Conservation (phyloP, 2,888 invertebrate genomes). For the Rotaria magnacalcarata region DNA sequence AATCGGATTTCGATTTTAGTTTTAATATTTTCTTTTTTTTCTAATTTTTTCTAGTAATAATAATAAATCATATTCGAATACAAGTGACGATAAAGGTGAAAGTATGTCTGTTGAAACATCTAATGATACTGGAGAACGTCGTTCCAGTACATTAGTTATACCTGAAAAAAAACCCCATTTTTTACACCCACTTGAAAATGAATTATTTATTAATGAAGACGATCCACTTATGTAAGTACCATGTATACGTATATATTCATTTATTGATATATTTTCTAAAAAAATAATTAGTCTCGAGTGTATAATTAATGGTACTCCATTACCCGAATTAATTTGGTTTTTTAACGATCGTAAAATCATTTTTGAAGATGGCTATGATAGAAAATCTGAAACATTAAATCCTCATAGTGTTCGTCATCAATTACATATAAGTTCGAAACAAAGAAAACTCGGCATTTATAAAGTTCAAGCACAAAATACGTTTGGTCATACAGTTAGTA, state of each 20-base stretch:
- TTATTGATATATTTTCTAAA: not conserved
- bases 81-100: not conserved
- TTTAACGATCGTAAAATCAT: slow-evolving; percentile 35
- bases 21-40: no score
- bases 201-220: slow-evolving; percentile 14
- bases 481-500: slow-evolving; percentile 2
- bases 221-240: not conserved
- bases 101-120: not conserved
- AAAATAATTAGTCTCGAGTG: slow-evolving; percentile 22
- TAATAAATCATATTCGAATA: not conserved
- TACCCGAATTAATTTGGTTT: slow-evolving; percentile 38
- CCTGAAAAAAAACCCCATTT: not conserved
- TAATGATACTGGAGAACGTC: not conserved
- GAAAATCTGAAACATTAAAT: slow-evolving; percentile 11
- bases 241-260: not conserved
- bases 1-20: no score
- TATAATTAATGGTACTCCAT: slow-evolving; percentile 28
- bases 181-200: not conserved
- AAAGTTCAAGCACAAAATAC: slow-evolving; percentile 34
- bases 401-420: not conserved
- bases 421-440: not conserved
- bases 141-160: not conserved
- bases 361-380: slow-evolving; percentile 32
- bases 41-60: not conserved
- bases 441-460: slow-evolving; percentile 10